Percentiles rank a stretch among this genome's conserved stretches.
These are phyloP conservation scores for Drosophila subobscura DNA, from an alignment of 1,140 invertebrate species.

Conservation along the genomic window DNA sequence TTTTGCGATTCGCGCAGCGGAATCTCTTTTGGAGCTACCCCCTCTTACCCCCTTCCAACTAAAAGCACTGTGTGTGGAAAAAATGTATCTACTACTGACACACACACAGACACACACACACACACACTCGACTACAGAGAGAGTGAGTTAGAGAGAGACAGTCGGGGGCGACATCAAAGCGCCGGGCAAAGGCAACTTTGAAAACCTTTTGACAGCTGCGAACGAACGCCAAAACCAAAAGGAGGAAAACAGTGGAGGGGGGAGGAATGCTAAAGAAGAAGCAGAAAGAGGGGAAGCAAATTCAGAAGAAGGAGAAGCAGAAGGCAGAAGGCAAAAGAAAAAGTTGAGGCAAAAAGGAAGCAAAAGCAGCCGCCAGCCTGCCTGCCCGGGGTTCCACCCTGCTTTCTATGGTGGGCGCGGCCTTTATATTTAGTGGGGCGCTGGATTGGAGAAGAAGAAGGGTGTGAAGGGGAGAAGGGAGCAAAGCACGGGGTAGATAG, in stretches of 20 bases:
- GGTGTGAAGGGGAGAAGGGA: not conserved
- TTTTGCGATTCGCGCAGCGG: conserved; percentile 81
- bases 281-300: not conserved
- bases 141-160: conserved; percentile 10
- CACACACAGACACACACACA: conserved; percentile 46
- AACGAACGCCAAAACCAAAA: conserved; percentile 34
- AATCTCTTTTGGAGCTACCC: conserved; percentile 64
- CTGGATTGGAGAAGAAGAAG: conserved; percentile 30
- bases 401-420: conserved; percentile 60
- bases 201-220: conserved; percentile 79
- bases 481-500: not conserved
- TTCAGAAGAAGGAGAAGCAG: conserved; percentile 4
- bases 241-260: conserved; percentile 11
- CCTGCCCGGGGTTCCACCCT: conserved; percentile 41
- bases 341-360: no score
- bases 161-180: conserved; percentile 71
- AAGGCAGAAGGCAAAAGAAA: no score
- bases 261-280: conserved; percentile 3
- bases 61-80: conserved; percentile 28
- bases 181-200: conserved; percentile 71
- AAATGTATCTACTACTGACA: conserved; percentile 81
- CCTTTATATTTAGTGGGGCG: conserved; percentile 55
- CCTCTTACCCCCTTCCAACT: conserved; percentile 25
- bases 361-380: no score
- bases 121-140: conserved; percentile 4